A percentile compares a stretch with the other conserved stretches of the same genome.
Evolutionary conservation across 37 sponge, comb jelly and placozoan genomes (phyloP).

Genomic region (Bolinopsis microptera): DNA sequence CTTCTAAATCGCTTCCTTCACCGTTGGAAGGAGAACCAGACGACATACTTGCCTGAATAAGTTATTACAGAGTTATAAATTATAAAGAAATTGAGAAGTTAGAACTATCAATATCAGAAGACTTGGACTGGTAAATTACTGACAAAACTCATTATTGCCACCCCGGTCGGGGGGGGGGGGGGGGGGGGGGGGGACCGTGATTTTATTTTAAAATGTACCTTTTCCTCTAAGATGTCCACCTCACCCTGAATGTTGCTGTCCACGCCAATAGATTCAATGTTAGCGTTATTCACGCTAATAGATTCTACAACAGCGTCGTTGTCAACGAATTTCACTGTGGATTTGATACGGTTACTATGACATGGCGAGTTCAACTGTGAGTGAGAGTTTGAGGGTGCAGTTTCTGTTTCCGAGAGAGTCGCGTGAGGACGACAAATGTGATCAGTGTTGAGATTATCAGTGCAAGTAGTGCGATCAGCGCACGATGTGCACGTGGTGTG

Average conservation of each 20-base stretch:
- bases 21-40: neutral
- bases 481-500: too few relatives aligned
- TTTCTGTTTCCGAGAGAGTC: neutral
- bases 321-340: neutral
- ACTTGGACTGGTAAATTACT: too few relatives aligned
- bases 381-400: neutral
- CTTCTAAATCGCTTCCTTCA: neutral
- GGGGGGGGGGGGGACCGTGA: too few relatives aligned
- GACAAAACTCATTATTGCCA: too few relatives aligned
- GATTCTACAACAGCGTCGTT: neutral
- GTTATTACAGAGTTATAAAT: too few relatives aligned
- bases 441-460: too few relatives aligned
- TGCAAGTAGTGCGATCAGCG: too few relatives aligned
- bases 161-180: too few relatives aligned
- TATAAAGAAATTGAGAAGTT: too few relatives aligned
- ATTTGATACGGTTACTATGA: neutral
- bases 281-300: neutral
- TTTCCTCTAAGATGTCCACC: neutral
- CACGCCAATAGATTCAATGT: neutral
- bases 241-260: neutral
- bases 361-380: neutral
- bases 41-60: neutral
- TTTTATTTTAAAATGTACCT: too few relatives aligned
- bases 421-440: too few relatives aligned
- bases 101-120: too few relatives aligned